Evolutionary conservation across 1,140 invertebrate genomes (phyloP).

Genomic region (Sitodiplosis mosellana): DNA sequence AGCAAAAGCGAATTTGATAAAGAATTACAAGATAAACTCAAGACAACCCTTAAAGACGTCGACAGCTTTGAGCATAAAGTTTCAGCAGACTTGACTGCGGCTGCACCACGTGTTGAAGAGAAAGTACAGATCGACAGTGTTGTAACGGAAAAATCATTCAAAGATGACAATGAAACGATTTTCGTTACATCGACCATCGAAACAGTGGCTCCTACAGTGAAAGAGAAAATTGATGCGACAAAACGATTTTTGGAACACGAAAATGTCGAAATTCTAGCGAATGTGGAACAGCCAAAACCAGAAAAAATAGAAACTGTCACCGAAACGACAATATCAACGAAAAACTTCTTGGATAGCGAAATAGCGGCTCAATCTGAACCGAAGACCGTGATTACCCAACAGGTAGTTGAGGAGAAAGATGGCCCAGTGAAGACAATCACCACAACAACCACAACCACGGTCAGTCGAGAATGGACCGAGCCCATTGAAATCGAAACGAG

Average conservation of each 20-base stretch:
- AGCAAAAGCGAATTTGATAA: constrained; percentile 24
- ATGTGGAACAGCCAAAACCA: neutral
- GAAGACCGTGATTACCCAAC: too few species aligned
- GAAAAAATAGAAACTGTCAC: too few species aligned
- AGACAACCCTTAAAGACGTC: constrained; percentile 18
- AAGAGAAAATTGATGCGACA: neutral
- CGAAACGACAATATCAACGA: neutral
- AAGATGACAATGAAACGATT: neutral
- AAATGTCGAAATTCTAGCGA: neutral
- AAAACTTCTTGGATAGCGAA: neutral
- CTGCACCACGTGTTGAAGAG: neutral
- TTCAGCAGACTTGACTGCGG: too few species aligned
- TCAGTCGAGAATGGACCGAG: constrained; percentile 8
- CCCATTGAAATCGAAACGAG: constrained; percentile 7
- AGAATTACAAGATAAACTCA: constrained; percentile 22
- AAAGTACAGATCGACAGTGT: constrained; percentile 1
- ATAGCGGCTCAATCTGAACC: too few species aligned
- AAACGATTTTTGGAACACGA: neutral
- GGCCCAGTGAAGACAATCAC: constrained; percentile 1
- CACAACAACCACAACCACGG: constrained; percentile 7
- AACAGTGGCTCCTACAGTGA: neutral
- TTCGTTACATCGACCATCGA: neutral
- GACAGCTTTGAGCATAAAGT: constrained; percentile 14
- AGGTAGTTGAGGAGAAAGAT: neutral
- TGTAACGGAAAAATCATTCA: neutral